Percentiles rank a stretch among this genome's conserved stretches.
phyloP scores from a whole-genome alignment of 2,888 invertebrate genomes.

The Chaetogeoica ovagalla region DNA sequence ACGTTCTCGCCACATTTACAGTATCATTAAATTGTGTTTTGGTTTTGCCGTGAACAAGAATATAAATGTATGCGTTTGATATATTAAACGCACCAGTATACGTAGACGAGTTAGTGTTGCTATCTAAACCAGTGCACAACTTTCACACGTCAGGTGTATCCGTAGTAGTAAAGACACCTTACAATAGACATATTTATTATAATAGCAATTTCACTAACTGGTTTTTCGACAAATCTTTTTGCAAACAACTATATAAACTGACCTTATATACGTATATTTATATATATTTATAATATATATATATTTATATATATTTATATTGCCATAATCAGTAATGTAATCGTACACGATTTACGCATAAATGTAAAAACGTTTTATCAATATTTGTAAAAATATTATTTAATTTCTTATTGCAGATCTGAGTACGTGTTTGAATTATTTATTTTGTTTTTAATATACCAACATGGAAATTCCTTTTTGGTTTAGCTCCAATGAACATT shows the following conservation, averaged over 20 bases:
- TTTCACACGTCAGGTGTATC: slow-evolving; percentile 39
- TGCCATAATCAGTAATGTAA: no score
- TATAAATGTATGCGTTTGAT: slow-evolving; percentile 20
- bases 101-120: neutral
- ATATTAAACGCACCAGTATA: neutral
- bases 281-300: no score
- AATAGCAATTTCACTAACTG: slow-evolving; percentile 37
- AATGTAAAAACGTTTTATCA: no score
- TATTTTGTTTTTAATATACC: no score
- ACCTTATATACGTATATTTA: no score
- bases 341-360: no score
- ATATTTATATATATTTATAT: no score
- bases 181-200: slow-evolving; percentile 37
- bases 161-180: slow-evolving; percentile 38
- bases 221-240: slow-evolving; percentile 33
- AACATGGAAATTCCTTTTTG: no score
- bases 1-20: neutral
- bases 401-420: no score
- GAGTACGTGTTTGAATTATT: no score
- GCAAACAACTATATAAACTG: neutral
- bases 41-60: neutral
- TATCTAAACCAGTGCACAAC: slow-evolving; percentile 44
- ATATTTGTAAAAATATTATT: no score
- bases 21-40: neutral
- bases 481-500: no score